Conservation (phyloP, 1,140 invertebrate species). For the Yoshiicerus persimilis region DNA sequence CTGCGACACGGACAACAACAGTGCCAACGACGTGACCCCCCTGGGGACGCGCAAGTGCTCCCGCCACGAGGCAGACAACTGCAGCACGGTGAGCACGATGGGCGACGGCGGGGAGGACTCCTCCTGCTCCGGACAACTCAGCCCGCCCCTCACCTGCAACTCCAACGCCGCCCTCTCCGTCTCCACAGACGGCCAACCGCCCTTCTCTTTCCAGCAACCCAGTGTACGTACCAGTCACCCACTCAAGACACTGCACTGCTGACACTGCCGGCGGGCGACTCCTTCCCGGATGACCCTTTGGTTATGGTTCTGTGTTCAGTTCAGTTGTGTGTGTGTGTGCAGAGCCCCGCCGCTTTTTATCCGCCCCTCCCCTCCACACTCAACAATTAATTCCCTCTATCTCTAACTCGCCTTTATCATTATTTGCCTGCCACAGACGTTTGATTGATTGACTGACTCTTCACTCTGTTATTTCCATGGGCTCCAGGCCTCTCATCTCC, state of each 20-base stretch:
- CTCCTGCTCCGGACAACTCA: not conserved
- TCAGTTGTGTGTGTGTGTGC: not conserved
- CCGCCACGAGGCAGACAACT: constrained; percentile 38
- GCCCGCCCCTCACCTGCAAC: not conserved
- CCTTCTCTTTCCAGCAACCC: not conserved
- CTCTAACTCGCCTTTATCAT: not conserved
- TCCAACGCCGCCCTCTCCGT: not conserved
- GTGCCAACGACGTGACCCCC: not conserved
- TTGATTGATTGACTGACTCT: too few species aligned
- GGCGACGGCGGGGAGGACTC: constrained; percentile 45
- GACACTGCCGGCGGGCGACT: too few species aligned
- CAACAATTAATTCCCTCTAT: not conserved
- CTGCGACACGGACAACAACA: not conserved
- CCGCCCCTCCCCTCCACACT: not conserved
- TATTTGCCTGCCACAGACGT: not conserved
- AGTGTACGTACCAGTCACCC: not conserved
- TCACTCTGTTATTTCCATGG: too few species aligned
- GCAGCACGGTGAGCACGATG: constrained; percentile 43
- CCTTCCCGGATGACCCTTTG: not conserved
- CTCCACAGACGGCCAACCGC: not conserved
- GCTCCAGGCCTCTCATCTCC: not conserved
- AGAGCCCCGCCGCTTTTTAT: not conserved
- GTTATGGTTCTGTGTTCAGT: not conserved
- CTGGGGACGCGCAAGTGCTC: not conserved
- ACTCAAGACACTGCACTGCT: not conserved